Conservation (phyloP, 2,113 vertebrate species). For the Rhinolophus sinicus region DNA sequence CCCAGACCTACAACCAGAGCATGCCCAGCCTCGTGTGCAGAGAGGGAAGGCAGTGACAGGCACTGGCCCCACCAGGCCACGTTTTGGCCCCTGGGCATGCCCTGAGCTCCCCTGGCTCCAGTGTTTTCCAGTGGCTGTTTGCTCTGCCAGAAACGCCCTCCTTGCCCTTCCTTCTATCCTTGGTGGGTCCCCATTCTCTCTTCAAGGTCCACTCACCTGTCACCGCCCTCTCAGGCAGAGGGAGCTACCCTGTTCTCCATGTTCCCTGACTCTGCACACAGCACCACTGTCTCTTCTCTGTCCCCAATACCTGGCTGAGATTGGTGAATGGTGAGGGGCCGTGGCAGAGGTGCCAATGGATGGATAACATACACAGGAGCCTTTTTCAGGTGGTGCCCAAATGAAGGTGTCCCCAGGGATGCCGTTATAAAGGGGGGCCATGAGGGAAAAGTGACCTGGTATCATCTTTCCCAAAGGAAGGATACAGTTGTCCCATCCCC, state of each 20-base stretch:
- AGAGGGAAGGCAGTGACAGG: neutral
- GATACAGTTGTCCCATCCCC: neutral
- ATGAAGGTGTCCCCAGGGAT: neutral
- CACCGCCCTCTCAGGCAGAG: neutral
- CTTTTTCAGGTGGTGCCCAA: neutral
- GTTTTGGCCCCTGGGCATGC: neutral
- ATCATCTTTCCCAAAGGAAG: neutral
- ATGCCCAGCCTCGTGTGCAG: fast-evolving
- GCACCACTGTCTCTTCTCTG: neutral
- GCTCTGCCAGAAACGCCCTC: neutral
- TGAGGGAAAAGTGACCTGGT: neutral
- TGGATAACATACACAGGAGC: neutral
- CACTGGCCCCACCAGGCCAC: neutral
- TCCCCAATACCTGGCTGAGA: no score
- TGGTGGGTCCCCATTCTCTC: no score
- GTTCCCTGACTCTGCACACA: neutral
- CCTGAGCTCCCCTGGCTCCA: neutral
- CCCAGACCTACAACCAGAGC: neutral
- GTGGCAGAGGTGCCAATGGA: neutral
- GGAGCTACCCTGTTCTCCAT: neutral
- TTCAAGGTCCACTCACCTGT: neutral
- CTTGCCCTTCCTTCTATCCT: neutral
- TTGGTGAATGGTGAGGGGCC: neutral
- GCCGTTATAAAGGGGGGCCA: neutral
- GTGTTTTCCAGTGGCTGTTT: neutral